Evolutionary conservation across 2,113 vertebrate species (phyloP).

Genomic region (Trogon melanurus): DNA sequence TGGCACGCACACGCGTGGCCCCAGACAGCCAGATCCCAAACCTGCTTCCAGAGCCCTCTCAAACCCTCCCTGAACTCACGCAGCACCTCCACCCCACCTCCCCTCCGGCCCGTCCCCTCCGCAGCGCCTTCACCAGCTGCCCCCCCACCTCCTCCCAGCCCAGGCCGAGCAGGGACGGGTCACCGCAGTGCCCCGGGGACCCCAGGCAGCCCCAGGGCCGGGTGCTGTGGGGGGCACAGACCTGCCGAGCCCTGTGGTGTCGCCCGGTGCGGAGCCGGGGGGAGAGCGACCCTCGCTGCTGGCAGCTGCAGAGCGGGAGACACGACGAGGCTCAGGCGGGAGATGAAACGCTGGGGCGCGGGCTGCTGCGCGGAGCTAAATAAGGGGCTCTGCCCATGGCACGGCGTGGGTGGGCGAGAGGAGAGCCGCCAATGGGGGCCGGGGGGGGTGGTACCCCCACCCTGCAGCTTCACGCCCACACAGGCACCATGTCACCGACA

Average conservation of each 20-base stretch:
- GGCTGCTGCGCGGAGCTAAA: neutral
- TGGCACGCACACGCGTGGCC: neutral
- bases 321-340: neutral
- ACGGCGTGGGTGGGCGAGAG: constrained; percentile 26
- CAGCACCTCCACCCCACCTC: rapidly evolving
- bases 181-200: neutral
- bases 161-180: rapidly evolving
- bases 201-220: rapidly evolving
- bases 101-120: neutral
- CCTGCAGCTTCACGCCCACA: constrained; percentile 24
- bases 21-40: too few species aligned
- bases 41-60: neutral
- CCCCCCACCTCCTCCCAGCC: neutral
- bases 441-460: neutral
- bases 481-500: neutral
- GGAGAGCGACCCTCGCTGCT: neutral
- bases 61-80: neutral
- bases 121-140: neutral
- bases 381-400: constrained; percentile 53
- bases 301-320: neutral
- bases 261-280: rapidly evolving
- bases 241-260: neutral
- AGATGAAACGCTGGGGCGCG: neutral
- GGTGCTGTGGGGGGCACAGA: neutral
- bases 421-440: constrained; percentile 57